Conservation (phyloP, 1,140 invertebrate species). For the Samia ricini region DNA sequence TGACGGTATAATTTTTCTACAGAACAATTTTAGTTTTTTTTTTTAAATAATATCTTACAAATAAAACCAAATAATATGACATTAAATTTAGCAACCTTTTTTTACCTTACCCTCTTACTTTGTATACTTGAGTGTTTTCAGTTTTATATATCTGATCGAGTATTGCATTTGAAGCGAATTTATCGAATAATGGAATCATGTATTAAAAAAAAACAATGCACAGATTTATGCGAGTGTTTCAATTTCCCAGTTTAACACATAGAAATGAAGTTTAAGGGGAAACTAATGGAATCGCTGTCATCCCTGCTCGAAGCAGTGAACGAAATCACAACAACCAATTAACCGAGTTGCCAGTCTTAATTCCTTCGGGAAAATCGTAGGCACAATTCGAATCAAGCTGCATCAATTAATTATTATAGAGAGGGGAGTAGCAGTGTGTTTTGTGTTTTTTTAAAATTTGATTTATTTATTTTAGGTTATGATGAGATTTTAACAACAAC, state of each 20-base stretch:
- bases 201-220: no score
- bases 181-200: no score
- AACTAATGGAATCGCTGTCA: conserved; percentile 1
- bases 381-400: conserved; percentile 4
- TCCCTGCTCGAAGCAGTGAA: background rate
- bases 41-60: no score
- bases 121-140: no score
- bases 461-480: background rate
- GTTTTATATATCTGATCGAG: no score
- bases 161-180: no score
- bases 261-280: background rate
- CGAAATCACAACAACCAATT: conserved; percentile 12
- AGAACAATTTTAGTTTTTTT: no score
- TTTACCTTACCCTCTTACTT: no score
- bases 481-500: no score
- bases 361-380: conserved; percentile 6
- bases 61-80: no score
- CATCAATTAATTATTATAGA: conserved; percentile 7
- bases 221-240: background rate
- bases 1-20: no score
- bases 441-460: background rate
- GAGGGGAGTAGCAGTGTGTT: background rate
- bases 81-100: no score
- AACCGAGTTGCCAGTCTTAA: conserved; percentile 4
- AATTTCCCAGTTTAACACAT: background rate